These are phyloP conservation scores for Polypedilum pembai DNA, from an alignment of 1,140 invertebrate species.

Conservation along the genomic window DNA sequence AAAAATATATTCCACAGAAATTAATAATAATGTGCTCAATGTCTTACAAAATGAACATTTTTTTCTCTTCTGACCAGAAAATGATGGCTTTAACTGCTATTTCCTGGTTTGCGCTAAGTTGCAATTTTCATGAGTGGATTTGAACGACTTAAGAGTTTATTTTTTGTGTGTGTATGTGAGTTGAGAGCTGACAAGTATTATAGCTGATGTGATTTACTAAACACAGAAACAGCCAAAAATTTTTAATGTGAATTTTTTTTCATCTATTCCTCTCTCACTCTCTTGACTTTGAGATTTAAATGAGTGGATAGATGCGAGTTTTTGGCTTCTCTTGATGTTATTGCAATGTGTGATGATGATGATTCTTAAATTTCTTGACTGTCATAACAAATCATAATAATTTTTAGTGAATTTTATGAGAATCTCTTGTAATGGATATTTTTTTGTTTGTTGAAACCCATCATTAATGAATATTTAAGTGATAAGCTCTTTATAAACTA, in stretches of 20 bases:
- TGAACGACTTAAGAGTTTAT: not conserved
- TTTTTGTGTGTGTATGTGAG: too few species aligned
- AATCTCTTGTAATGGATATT: too few species aligned
- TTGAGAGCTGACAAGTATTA: too few species aligned
- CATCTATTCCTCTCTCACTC: too few species aligned
- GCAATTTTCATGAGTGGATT: not conserved
- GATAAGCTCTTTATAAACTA: too few species aligned
- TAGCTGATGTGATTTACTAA: not conserved
- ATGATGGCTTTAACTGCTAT: not conserved
- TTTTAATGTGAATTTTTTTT: not conserved
- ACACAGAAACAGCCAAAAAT: not conserved
- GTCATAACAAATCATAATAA: too few species aligned
- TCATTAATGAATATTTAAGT: too few species aligned
- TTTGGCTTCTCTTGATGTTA: not conserved
- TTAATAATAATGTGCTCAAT: not conserved
- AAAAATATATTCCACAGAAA: not conserved
- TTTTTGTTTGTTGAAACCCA: too few species aligned
- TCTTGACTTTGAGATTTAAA: conserved; percentile 18
- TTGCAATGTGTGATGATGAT: conserved; percentile 3
- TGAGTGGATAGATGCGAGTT: conserved; percentile 8
- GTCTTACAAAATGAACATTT: not conserved
- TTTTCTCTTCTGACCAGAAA: not conserved
- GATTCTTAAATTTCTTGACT: too few species aligned
- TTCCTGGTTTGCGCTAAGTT: conserved; percentile 3
- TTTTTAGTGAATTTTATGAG: too few species aligned